A percentile compares a stretch with the other conserved stretches of the same genome.
These are phyloP conservation scores for Ursus arctos DNA, from an alignment of 2,113 vertebrate genomes.

Conservation along the genomic window DNA sequence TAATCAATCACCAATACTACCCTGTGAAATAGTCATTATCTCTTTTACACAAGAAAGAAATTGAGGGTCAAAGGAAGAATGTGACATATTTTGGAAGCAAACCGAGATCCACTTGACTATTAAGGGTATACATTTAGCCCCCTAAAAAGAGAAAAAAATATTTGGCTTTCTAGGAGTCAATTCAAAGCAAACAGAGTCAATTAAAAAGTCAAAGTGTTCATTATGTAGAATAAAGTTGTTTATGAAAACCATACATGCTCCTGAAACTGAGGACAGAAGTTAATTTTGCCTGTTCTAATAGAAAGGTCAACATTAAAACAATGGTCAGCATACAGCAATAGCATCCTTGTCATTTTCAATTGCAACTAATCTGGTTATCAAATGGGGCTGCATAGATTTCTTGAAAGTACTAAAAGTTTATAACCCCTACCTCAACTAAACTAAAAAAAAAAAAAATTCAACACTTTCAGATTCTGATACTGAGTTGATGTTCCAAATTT, in stretches of 20 bases:
- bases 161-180: background rate
- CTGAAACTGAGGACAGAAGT: background rate
- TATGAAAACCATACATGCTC: background rate
- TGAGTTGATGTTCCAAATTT: background rate
- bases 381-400: background rate
- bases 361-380: background rate
- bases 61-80: background rate
- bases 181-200: background rate
- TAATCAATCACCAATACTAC: background rate
- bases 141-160: background rate
- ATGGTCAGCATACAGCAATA: background rate
- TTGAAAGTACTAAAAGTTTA: background rate
- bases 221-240: background rate
- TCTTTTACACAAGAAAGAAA: background rate
- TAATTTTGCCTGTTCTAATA: background rate
- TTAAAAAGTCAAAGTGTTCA: background rate
- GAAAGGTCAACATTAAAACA: background rate
- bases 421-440: background rate
- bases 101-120: background rate
- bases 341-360: background rate
- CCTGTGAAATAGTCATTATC: background rate
- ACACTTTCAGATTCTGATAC: background rate
- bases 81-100: background rate
- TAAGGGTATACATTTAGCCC: background rate
- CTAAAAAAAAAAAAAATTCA: background rate